Evolutionary conservation across 1,140 invertebrate species (phyloP).

Genomic region (Pseudomyrmex dendroicus): DNA sequence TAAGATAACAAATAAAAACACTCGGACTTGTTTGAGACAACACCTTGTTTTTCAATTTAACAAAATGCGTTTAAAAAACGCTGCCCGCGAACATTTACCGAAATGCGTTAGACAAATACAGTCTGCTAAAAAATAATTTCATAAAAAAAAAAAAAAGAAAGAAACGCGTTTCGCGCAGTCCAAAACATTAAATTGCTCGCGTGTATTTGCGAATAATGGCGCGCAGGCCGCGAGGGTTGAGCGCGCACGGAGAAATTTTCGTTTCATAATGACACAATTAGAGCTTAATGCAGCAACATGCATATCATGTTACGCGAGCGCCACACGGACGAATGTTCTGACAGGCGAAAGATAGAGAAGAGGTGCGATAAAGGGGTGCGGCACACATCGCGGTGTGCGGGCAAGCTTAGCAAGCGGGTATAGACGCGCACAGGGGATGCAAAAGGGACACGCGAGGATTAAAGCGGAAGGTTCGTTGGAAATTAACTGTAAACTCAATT

Average conservation of each 20-base stretch:
- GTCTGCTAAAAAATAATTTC: slow-evolving; percentile 8
- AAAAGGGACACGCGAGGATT: slow-evolving; percentile 56
- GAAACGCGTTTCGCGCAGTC: too few species aligned
- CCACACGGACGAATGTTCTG: slow-evolving; percentile 37
- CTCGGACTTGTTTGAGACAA: not conserved
- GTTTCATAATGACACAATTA: slow-evolving; percentile 70
- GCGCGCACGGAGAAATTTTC: slow-evolving; percentile 60
- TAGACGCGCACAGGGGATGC: slow-evolving; percentile 3
- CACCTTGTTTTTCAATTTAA: not conserved
- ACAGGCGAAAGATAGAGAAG: slow-evolving; percentile 16
- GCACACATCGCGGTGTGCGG: not conserved
- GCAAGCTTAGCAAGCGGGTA: slow-evolving; percentile 41
- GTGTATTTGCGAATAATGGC: not conserved
- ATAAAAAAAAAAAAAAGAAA: not conserved
- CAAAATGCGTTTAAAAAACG: not conserved
- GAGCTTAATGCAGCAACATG: slow-evolving; percentile 65
- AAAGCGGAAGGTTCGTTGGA: slow-evolving; percentile 67
- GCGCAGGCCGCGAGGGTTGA: not conserved
- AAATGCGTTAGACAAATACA: slow-evolving; percentile 1
- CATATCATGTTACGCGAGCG: slow-evolving; percentile 60
- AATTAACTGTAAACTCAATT: slow-evolving; percentile 73
- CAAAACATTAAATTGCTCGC: slow-evolving; percentile 34
- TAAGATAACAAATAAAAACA: not conserved
- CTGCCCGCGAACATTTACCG: not conserved
- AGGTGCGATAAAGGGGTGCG: slow-evolving; percentile 38